Percentiles rank a stretch among this genome's conserved stretches.
Evolutionary conservation across 2,113 vertebrate genomes (phyloP).

Genomic region (Tautogolabrus adspersus): DNA sequence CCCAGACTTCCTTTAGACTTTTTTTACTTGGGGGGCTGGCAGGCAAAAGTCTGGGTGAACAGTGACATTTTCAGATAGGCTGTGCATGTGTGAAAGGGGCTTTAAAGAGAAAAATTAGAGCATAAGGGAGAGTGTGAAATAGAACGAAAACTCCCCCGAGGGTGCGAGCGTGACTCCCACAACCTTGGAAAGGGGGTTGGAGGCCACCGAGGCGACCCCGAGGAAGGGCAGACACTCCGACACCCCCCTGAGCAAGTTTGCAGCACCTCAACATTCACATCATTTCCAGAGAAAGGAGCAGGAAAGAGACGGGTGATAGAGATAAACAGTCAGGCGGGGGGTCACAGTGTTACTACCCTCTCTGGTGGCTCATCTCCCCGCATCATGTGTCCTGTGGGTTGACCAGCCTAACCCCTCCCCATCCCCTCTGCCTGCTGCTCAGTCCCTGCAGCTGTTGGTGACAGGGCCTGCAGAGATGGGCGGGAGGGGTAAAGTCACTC

Average conservation of each 20-base stretch:
- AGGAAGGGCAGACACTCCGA: conserved; percentile 15
- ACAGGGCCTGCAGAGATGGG: conserved; percentile 65
- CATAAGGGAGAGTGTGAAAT: conserved; percentile 19
- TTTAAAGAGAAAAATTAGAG: conserved; percentile 6
- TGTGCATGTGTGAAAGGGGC: background rate
- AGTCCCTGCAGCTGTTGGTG: conserved; percentile 68
- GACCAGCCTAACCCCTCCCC: conserved; percentile 27
- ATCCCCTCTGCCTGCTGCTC: conserved; percentile 31
- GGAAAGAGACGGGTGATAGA: conserved; percentile 11
- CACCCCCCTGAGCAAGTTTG: conserved; percentile 6
- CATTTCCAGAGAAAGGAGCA: conserved; percentile 14
- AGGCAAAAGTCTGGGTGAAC: background rate
- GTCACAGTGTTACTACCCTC: conserved; percentile 40
- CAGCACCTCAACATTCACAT: conserved; percentile 41
- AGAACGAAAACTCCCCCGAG: conserved; percentile 38
- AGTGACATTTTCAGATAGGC: background rate
- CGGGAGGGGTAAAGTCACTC: conserved; percentile 75
- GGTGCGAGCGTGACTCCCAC: conserved; percentile 36
- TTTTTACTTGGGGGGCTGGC: background rate
- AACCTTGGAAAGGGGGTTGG: background rate
- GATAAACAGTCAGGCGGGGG: conserved; percentile 40
- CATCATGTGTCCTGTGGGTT: conserved; percentile 34
- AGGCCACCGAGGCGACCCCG: conserved; percentile 17
- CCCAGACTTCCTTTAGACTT: background rate
- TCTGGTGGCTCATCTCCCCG: conserved; percentile 52